Evolutionary conservation across 2,888 invertebrate genomes (phyloP), one percentile per base, ranked within the genome.

Genomic region (Drosophila formosana): DNA sequence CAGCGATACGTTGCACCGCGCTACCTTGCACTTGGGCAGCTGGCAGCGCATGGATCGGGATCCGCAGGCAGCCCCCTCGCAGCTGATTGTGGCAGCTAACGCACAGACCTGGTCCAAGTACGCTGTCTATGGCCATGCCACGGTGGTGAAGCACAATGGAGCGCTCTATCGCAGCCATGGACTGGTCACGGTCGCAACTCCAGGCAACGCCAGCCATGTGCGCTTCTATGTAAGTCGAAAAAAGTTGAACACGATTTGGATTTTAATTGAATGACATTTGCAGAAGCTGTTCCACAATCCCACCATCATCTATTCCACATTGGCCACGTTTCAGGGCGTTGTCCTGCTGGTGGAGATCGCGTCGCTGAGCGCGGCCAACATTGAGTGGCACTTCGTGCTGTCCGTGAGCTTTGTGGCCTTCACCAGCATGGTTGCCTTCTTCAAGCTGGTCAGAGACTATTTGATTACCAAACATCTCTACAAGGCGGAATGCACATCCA

Each of bases 371-470:
- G 95, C 96, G 75, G 94, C 96, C 78, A 95, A 96, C 13, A 94
- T 95, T 41, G 96, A 98, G 82, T 99, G 99, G 99, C 97, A 98
- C 93, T 96, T 97, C 91, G 95, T 98, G 68, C 92, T 98, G 50
- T 96, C 98, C 2, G 94, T 98, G 83, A 95, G 97, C 4, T 94
- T 98, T 67, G 93, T 99, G 50, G 94, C 98, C 37, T 96, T 98
- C 90, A 96, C 97, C 73, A 98, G 98, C 92, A 98, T 98, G 92
- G 96, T 97, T 89, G 96, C 97, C 0, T 94, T 99, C 47, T 99
- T 98, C 92, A 97, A 98, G 93, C 94, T 98, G 78, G 94, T 96
- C 32, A 94, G 98, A 46, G 98, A 98, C 92, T 97, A 96, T 90
- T 93, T 98, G 4, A 95, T 98, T 32, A 95, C 97, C 57, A 96